A percentile compares a stretch with the other conserved stretches of the same genome.
phyloP scores from a whole-genome alignment of 2,797 vertebrate genomes.

The Scomberomorus guttatus region DNA sequence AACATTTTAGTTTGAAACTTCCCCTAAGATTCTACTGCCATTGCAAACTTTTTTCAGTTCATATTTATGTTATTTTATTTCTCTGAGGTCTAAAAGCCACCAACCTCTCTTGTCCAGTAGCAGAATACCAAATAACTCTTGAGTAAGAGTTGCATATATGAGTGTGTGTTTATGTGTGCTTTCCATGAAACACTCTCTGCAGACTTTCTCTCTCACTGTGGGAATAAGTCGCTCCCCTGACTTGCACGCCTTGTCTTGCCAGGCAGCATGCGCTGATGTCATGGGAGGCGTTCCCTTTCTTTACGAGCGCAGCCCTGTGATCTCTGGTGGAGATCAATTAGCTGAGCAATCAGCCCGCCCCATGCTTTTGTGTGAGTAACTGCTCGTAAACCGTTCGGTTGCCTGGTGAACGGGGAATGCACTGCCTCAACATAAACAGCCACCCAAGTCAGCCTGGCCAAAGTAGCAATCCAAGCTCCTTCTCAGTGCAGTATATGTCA shows the following conservation, averaged over 20 bases:
- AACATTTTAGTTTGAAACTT: neutral
- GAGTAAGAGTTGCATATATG: conserved; percentile 42
- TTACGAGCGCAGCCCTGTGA: conserved; percentile 81
- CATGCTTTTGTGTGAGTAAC: conserved; percentile 79
- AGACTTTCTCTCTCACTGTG: conserved; percentile 50
- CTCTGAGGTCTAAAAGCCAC: conserved; percentile 27
- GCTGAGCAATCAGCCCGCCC: conserved; percentile 84
- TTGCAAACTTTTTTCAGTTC: conserved; percentile 11
- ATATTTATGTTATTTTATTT: conserved; percentile 26
- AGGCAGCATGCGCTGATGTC: conserved; percentile 75
- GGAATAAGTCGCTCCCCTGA: conserved; percentile 50
- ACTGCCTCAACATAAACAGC: conserved; percentile 79
- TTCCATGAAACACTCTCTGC: conserved; percentile 30
- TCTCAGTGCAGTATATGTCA: conserved; percentile 40
- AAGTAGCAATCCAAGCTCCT: conserved; percentile 46
- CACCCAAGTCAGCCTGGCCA: conserved; percentile 63
- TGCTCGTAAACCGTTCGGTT: conserved; percentile 81
- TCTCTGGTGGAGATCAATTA: conserved; percentile 87
- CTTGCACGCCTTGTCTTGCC: conserved; percentile 50
- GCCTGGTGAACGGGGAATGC: conserved; percentile 78
- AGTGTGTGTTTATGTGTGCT: conserved; percentile 16
- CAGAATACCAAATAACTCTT: conserved; percentile 30
- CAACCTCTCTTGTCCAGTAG: conserved; percentile 26
- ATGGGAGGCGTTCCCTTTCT: conserved; percentile 76
- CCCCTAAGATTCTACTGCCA: neutral